These are phyloP conservation scores for Athene noctua DNA, from an alignment of 2,113 vertebrate genomes.

Conservation along the genomic window DNA sequence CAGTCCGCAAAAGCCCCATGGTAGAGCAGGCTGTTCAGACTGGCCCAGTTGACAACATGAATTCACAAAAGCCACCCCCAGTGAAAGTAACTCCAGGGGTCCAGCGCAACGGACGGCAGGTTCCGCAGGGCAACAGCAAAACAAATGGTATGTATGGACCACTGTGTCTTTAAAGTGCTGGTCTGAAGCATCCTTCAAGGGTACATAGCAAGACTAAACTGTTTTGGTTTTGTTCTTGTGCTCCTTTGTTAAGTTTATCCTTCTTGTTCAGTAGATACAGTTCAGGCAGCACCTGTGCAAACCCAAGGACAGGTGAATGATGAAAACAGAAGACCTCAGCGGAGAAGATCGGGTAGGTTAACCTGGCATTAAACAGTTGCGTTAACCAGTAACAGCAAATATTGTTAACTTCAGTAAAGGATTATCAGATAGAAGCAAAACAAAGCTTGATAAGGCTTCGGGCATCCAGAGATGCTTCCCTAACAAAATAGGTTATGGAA, in stretches of 20 bases:
- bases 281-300: slow-evolving; percentile 65
- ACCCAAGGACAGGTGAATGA: slow-evolving; percentile 81
- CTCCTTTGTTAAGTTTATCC: neutral
- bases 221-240: neutral
- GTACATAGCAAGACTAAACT: neutral
- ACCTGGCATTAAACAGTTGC: neutral
- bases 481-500: neutral
- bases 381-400: neutral
- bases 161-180: accelerated
- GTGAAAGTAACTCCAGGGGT: slow-evolving; percentile 64
- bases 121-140: slow-evolving; percentile 51
- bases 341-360: slow-evolving; percentile 85
- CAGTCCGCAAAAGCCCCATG: slow-evolving; percentile 86
- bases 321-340: slow-evolving; percentile 84
- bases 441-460: neutral
- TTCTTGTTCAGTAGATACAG: slow-evolving; percentile 60
- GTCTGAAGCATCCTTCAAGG: neutral
- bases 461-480: neutral
- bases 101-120: slow-evolving; percentile 64
- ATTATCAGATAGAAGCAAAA: neutral
- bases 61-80: slow-evolving; percentile 72
- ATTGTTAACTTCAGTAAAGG: neutral
- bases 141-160: slow-evolving; percentile 1
- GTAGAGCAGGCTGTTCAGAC: slow-evolving; percentile 97
- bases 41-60: slow-evolving; percentile 73